Conservation (phyloP, 2,888 invertebrate species). For the Pristionchus exspectatus region DNA sequence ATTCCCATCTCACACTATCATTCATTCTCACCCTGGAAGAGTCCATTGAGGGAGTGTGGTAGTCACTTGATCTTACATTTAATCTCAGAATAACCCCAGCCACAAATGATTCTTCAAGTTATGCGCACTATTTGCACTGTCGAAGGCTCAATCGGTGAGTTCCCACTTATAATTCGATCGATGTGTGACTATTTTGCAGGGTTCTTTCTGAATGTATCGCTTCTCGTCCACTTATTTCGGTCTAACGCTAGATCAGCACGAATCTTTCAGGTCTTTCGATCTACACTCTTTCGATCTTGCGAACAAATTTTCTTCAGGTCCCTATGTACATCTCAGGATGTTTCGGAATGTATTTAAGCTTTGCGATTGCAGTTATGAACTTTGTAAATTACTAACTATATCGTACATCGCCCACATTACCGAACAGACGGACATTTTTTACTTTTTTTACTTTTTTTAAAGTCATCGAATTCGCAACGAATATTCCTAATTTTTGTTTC, state of each 20-base stretch:
- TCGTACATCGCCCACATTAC: too few species aligned
- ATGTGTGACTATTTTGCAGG: not conserved
- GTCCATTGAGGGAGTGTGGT: not conserved
- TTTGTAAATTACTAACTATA: too few species aligned
- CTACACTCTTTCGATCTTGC: too few species aligned
- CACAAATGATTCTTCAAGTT: not conserved
- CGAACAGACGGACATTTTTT: too few species aligned
- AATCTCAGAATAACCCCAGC: not conserved
- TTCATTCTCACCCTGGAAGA: not conserved
- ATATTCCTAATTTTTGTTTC: too few species aligned
- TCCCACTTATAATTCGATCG: not conserved
- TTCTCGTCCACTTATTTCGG: not conserved
- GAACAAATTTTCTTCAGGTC: not conserved
- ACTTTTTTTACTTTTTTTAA: too few species aligned
- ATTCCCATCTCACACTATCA: not conserved
- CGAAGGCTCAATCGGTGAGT: constrained; percentile 2
- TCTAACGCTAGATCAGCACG: not conserved
- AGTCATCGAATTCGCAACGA: too few species aligned
- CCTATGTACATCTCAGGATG: not conserved
- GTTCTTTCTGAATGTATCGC: not conserved
- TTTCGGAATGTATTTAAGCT: not conserved
- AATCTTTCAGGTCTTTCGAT: not conserved
- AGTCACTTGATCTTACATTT: not conserved
- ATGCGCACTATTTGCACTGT: not conserved
- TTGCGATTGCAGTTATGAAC: not conserved